Percentiles rank a stretch among this genome's conserved stretches.
Conservation (phyloP, 1,140 invertebrate genomes). For the Limonius californicus region DNA sequence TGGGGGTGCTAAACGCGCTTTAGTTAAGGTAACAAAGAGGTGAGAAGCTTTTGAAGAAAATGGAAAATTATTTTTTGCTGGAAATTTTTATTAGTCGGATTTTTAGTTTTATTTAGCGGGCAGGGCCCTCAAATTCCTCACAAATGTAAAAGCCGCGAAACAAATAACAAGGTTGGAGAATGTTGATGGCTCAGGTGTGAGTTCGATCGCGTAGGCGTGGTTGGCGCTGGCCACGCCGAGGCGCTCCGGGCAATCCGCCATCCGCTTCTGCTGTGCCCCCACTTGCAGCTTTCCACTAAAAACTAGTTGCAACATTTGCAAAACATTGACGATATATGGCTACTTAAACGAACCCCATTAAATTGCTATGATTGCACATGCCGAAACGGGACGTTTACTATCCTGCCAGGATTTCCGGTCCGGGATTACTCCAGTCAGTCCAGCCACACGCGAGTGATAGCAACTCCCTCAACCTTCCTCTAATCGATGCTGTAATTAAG, state of each 20-base stretch:
- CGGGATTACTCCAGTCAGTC: no score
- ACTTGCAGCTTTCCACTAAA: slow-evolving; percentile 32
- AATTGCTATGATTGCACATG: slow-evolving; percentile 15
- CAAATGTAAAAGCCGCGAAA: slow-evolving; percentile 17
- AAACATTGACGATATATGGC: slow-evolving; percentile 30
- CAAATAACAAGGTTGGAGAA: slow-evolving; percentile 17
- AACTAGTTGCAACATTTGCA: slow-evolving; percentile 35
- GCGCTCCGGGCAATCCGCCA: slow-evolving; percentile 27
- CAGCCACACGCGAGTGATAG: no score
- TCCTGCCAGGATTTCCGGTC: not conserved
- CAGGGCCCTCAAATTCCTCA: not conserved
- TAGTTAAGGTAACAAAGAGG: no score
- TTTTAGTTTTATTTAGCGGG: not conserved
- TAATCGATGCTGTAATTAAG: no score
- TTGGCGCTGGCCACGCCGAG: slow-evolving; percentile 33
- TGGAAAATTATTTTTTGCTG: no score
- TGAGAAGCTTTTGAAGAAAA: no score
- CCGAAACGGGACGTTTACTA: not conserved
- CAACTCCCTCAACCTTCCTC: no score
- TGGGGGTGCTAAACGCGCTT: not conserved
- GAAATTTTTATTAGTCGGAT: no score
- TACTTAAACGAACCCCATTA: slow-evolving; percentile 19
- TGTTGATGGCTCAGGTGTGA: slow-evolving; percentile 36
- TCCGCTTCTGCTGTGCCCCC: slow-evolving; percentile 28
- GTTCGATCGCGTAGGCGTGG: slow-evolving; percentile 39